phyloP scores from a whole-genome alignment of 2,888 invertebrate genomes.

The Drosophila sordidula region DNA sequence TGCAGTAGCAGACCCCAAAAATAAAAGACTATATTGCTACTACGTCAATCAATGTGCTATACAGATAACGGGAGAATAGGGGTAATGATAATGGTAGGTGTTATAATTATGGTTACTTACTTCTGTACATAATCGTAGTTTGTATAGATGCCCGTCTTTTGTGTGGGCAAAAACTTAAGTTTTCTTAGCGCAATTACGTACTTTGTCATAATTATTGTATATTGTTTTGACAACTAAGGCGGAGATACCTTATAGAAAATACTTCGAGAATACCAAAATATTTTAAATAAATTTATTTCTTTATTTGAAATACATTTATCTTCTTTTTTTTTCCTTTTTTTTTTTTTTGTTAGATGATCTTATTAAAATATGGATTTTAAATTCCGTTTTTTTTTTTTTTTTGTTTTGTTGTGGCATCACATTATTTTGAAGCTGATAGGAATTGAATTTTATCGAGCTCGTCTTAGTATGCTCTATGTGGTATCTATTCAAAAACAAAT shows the following conservation, averaged over 20 bases:
- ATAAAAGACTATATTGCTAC: not conserved
- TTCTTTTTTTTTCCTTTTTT: not conserved
- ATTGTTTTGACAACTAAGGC: conserved; percentile 16
- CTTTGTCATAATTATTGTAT: conserved; percentile 32
- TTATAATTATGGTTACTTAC: conserved; percentile 49
- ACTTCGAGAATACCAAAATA: not conserved
- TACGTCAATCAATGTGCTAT: conserved; percentile 21
- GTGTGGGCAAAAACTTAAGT: not conserved
- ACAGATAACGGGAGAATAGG: not conserved
- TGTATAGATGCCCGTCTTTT: conserved; percentile 7
- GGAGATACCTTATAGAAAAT: conserved; percentile 9
- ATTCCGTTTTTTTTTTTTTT: conserved; percentile 20
- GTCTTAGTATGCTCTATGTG: conserved; percentile 33
- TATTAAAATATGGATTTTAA: conserved; percentile 65
- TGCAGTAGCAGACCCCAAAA: not conserved
- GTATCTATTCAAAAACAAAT: conserved; percentile 47
- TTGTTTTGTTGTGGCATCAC: conserved; percentile 51
- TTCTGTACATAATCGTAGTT: conserved; percentile 46
- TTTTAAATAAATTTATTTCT: conserved; percentile 12
- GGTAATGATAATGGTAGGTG: not conserved
- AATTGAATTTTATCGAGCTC: conserved; percentile 37
- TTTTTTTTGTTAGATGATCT: conserved; percentile 25
- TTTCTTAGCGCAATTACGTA: conserved; percentile 12
- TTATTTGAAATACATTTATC: conserved; percentile 46
- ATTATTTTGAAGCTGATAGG: conserved; percentile 58